Conservation (phyloP, 2,888 invertebrate species). For the Subacronicta megacephala region DNA sequence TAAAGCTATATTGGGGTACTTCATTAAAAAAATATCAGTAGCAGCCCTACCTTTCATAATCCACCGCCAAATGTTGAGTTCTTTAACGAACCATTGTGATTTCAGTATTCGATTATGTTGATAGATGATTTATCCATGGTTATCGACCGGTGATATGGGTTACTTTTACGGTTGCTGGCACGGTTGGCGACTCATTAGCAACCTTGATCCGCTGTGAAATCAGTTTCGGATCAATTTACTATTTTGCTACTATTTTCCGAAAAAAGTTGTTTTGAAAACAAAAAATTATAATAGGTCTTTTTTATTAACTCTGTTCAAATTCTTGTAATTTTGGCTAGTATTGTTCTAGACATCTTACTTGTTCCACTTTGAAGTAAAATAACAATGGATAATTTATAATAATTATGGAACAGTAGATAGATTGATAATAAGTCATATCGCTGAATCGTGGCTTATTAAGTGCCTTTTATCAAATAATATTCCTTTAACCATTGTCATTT, state of each 20-base stretch:
- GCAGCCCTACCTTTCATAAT: slow-evolving; percentile 58
- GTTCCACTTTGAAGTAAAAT: too few species aligned
- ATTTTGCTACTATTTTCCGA: slow-evolving; percentile 3
- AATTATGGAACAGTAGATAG: too few species aligned
- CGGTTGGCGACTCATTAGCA: slow-evolving; percentile 58
- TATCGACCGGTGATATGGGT: slow-evolving; percentile 48
- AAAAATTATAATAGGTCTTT: neutral
- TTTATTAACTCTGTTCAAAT: neutral
- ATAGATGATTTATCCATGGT: slow-evolving; percentile 76
- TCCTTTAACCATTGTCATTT: too few species aligned
- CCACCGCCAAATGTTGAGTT: slow-evolving; percentile 62
- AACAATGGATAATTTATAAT: too few species aligned
- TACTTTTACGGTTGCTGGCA: slow-evolving; percentile 51
- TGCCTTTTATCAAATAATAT: too few species aligned
- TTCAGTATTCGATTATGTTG: slow-evolving; percentile 85
- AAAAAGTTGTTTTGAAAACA: slow-evolving; percentile 1
- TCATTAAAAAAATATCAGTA: slow-evolving; percentile 23
- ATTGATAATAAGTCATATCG: too few species aligned
- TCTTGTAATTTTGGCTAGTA: neutral
- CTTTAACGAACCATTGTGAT: slow-evolving; percentile 88
- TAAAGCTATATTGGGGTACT: neutral
- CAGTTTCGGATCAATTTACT: slow-evolving; percentile 48
- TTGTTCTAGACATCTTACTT: too few species aligned
- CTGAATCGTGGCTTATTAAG: too few species aligned
- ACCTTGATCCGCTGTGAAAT: slow-evolving; percentile 64